phyloP scores from a whole-genome alignment of 2,888 invertebrate species.

The Didymodactylos carnosus region DNA sequence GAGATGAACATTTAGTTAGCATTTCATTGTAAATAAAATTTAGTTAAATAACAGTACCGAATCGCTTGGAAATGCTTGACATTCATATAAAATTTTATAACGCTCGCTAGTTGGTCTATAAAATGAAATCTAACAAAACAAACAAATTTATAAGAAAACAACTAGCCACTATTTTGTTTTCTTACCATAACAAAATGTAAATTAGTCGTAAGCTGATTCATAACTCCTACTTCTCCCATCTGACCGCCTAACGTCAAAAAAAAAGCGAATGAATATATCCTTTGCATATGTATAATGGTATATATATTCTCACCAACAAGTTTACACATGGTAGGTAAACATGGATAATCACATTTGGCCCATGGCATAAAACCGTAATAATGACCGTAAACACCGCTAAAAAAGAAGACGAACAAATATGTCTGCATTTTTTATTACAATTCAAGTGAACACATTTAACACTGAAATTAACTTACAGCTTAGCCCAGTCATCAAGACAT shows the following conservation, averaged over 20 bases:
- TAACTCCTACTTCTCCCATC: slow-evolving; percentile 36
- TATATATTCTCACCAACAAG: slow-evolving; percentile 36
- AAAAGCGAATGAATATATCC: not conserved
- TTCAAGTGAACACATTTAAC: not conserved
- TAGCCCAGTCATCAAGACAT: slow-evolving; percentile 38
- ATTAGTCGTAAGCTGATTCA: slow-evolving; percentile 43
- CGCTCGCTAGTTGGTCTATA: slow-evolving; percentile 38
- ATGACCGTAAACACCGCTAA: slow-evolving; percentile 30
- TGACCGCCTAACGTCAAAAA: slow-evolving; percentile 25
- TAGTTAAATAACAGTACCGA: slow-evolving; percentile 24
- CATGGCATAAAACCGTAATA: slow-evolving; percentile 33
- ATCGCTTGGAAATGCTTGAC: slow-evolving; percentile 42
- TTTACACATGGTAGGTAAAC: slow-evolving; percentile 27
- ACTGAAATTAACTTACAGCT: slow-evolving; percentile 27
- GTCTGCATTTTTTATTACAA: not conserved
- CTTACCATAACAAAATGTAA: slow-evolving; percentile 39
- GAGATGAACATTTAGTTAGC: slow-evolving; percentile 2
- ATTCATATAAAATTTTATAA: slow-evolving; percentile 40
- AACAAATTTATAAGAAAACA: not conserved
- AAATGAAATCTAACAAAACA: slow-evolving; percentile 36
- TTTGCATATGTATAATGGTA: slow-evolving; percentile 16
- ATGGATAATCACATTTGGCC: slow-evolving; percentile 34
- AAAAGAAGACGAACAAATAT: too few relatives aligned
- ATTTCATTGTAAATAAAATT: not conserved
- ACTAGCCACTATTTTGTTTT: not conserved